Evolutionary conservation across 1,140 invertebrate species (phyloP).

Genomic region (Diabrotica virgifera): DNA sequence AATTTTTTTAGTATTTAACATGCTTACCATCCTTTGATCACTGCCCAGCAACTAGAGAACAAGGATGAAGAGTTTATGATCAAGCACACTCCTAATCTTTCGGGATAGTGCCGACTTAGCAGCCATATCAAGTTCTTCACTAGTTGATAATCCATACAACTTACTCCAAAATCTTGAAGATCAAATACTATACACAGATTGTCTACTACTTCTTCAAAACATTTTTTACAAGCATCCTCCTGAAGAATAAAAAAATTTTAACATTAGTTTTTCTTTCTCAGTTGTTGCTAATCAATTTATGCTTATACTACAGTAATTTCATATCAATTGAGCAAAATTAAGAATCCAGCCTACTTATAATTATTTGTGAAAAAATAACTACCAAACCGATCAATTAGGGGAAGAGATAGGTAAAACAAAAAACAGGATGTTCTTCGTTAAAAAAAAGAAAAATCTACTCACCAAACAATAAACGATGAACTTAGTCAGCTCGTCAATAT

Average conservation of each 20-base stretch:
- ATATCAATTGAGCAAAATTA: no score
- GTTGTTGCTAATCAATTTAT: no score
- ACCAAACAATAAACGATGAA: constrained; percentile 74
- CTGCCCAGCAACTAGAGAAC: constrained; percentile 70
- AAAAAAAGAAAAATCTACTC: constrained; percentile 38
- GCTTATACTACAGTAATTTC: no score
- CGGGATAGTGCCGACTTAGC: constrained; percentile 70
- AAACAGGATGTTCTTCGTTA: no score
- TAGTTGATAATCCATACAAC: constrained; percentile 74
- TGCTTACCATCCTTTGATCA: constrained; percentile 67
- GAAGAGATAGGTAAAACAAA: no score
- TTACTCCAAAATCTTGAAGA: constrained; percentile 66
- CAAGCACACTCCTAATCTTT: constrained; percentile 70
- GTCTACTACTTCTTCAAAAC: constrained; percentile 76
- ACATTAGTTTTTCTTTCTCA: neutral
- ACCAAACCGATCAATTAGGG: no score
- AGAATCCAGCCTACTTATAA: no score
- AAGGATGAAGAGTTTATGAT: constrained; percentile 68
- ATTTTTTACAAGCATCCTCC: constrained; percentile 72
- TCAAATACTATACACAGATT: constrained; percentile 76
- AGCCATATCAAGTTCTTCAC: constrained; percentile 75
- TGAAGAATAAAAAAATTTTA: constrained; percentile 42
- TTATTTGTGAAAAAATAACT: no score
- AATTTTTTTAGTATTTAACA: neutral
- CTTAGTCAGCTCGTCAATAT: constrained; percentile 71